Conservation (phyloP, 2,888 invertebrate species). For the Caenorhabditis parvicauda region DNA sequence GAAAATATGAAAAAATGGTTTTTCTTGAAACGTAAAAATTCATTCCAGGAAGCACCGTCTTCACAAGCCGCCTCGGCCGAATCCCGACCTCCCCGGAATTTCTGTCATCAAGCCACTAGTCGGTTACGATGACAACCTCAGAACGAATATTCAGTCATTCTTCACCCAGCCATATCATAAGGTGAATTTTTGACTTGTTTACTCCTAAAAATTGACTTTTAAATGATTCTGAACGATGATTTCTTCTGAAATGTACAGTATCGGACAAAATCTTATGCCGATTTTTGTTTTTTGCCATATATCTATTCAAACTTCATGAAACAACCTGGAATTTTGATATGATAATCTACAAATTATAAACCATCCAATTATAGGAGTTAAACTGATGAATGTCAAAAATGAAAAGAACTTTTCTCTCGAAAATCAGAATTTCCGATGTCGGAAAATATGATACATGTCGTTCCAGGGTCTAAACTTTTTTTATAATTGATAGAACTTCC, state of each 20-base stretch:
- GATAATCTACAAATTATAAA: no score
- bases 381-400: no score
- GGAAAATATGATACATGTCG: no score
- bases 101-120: slow-evolving; percentile 90
- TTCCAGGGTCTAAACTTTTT: no score
- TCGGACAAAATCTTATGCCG: background rate
- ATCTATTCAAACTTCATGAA: no score
- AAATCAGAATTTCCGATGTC: no score
- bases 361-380: no score
- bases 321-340: no score
- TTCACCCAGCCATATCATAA: slow-evolving; percentile 88
- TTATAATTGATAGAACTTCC: no score
- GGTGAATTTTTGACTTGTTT: slow-evolving; percentile 65
- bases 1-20: background rate
- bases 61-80: slow-evolving; percentile 22
- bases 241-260: background rate
- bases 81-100: slow-evolving; percentile 70
- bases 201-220: no score
- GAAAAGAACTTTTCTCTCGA: no score
- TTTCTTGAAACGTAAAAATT: background rate
- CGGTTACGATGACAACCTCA: slow-evolving; percentile 86
- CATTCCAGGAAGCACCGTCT: slow-evolving; percentile 32
- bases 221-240: background rate
- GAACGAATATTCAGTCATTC: slow-evolving; percentile 87
- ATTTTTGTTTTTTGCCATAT: no score